Percentiles rank a stretch among this genome's conserved stretches.
phyloP scores from a whole-genome alignment of 2,888 invertebrate species.

The Abrostola triplasia region DNA sequence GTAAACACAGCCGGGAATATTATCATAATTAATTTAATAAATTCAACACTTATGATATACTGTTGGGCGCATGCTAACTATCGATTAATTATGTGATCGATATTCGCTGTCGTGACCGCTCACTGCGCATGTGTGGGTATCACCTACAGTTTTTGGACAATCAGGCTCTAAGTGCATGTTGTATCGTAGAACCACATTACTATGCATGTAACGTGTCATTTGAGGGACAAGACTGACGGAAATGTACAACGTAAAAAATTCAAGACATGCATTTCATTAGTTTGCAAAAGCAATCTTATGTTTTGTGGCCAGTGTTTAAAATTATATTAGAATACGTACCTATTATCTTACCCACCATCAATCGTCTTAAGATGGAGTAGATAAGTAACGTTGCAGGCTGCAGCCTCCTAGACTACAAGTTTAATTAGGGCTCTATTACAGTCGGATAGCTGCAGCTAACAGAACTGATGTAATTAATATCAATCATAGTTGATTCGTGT shows the following conservation, averaged over 20 bases:
- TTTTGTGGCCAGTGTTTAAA: too few species aligned
- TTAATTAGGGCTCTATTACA: too few species aligned
- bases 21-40: slow-evolving; percentile 49
- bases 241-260: slow-evolving; percentile 18
- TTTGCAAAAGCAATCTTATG: slow-evolving; percentile 1
- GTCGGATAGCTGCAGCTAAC: too few species aligned
- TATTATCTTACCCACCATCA: too few species aligned
- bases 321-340: too few species aligned
- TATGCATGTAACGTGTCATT: slow-evolving; percentile 15
- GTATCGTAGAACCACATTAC: neutral
- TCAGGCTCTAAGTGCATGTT: slow-evolving; percentile 1
- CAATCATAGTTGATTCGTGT: too few species aligned
- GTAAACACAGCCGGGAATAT: slow-evolving; percentile 33
- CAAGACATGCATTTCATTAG: slow-evolving; percentile 15
- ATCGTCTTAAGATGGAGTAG: too few species aligned
- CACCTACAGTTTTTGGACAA: slow-evolving; percentile 4
- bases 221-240: slow-evolving; percentile 24
- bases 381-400: too few species aligned
- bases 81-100: slow-evolving; percentile 41
- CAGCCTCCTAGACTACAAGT: too few species aligned
- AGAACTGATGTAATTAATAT: too few species aligned
- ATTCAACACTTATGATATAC: slow-evolving; percentile 45
- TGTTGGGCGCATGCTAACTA: slow-evolving; percentile 22
- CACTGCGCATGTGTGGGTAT: slow-evolving; percentile 1
- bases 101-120: slow-evolving; percentile 27